These are phyloP conservation scores for Steatocranus sp. DNA, from an alignment of 2,797 vertebrate species.

Conservation along the genomic window DNA sequence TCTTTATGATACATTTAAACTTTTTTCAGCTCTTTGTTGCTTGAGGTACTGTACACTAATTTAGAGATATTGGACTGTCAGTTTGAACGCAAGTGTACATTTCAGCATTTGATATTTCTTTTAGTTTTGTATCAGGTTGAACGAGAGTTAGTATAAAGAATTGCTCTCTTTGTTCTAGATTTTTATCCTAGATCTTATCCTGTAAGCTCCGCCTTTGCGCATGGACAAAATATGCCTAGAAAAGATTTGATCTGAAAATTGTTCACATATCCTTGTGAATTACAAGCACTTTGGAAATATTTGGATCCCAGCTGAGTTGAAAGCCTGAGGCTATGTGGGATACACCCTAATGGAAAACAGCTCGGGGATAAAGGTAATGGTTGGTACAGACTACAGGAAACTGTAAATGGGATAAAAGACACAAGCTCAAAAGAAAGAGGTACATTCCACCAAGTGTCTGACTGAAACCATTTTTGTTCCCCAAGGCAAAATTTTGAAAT, in stretches of 20 bases:
- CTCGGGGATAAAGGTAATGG: constrained; percentile 36
- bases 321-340: constrained; percentile 39
- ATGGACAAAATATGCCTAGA: not conserved
- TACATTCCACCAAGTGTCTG: not conserved
- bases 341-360: constrained; percentile 35
- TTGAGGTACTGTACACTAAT: constrained; percentile 12
- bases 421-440: not conserved
- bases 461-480: constrained; percentile 6
- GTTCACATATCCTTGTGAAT: constrained; percentile 2
- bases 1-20: constrained; percentile 10
- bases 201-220: not conserved
- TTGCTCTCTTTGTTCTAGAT: not conserved
- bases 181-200: not conserved
- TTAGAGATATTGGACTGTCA: constrained; percentile 12
- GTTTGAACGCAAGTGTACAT: not conserved
- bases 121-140: not conserved
- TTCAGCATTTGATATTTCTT: not conserved
- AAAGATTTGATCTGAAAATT: constrained; percentile 3
- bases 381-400: constrained; percentile 36
- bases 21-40: not conserved
- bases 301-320: constrained; percentile 5
- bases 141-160: not conserved
- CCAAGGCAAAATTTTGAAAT: not conserved
- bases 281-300: constrained; percentile 9
- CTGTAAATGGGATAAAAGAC: constrained; percentile 33